These are phyloP conservation scores for Tribolium madens DNA, from an alignment of 1,140 invertebrate species.

Conservation along the genomic window DNA sequence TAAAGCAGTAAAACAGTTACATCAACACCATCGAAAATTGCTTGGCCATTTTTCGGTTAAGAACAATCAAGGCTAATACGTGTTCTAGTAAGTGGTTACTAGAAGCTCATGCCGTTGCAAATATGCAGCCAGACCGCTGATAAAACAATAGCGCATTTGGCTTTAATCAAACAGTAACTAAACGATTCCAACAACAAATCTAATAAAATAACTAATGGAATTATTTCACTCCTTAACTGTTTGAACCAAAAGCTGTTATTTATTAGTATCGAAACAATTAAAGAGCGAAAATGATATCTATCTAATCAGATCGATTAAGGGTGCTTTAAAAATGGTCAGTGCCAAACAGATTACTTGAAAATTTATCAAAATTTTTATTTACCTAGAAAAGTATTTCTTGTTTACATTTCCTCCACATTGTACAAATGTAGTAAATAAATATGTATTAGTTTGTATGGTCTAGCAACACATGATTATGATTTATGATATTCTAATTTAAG, in stretches of 20 bases:
- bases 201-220: constrained; percentile 25
- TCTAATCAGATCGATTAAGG: constrained; percentile 16
- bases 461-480: constrained; percentile 50
- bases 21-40: constrained; percentile 61
- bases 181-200: constrained; percentile 36
- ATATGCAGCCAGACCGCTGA: constrained; percentile 24
- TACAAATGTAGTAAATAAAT: constrained; percentile 58
- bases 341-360: constrained; percentile 50
- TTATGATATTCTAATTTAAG: constrained; percentile 52
- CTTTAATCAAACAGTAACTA: constrained; percentile 22
- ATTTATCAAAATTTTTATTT: constrained; percentile 53
- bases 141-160: constrained; percentile 30
- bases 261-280: constrained; percentile 23
- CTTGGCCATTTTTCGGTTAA: constrained; percentile 54
- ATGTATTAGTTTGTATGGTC: constrained; percentile 57
- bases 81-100: constrained; percentile 47
- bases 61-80: constrained; percentile 47
- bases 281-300: constrained; percentile 7
- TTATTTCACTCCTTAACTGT: constrained; percentile 15
- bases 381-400: constrained; percentile 58
- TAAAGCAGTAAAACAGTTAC: constrained; percentile 23
- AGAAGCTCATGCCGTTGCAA: constrained; percentile 41
- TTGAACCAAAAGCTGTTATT: too few species aligned
- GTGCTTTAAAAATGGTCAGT: constrained; percentile 56
- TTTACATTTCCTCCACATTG: constrained; percentile 58